These are phyloP conservation scores for Epicauta chinensis DNA, from an alignment of 1,140 invertebrate species.

Conservation along the genomic window DNA sequence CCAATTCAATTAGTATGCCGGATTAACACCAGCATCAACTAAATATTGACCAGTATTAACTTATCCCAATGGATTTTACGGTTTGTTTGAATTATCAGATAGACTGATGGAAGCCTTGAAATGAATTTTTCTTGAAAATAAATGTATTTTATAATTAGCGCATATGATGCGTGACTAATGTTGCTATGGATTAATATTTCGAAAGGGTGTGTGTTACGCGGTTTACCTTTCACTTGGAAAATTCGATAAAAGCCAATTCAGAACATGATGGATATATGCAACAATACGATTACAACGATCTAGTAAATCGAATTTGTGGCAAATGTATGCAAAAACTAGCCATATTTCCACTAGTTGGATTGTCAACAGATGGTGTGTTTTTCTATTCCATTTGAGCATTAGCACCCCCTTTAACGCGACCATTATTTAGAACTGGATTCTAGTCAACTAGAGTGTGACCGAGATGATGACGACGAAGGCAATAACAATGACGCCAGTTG, in stretches of 20 bases:
- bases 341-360: slow-evolving; percentile 37
- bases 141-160: not conserved
- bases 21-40: slow-evolving; percentile 6
- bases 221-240: too few species aligned
- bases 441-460: not conserved
- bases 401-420: slow-evolving; percentile 26
- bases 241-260: too few species aligned
- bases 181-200: not conserved
- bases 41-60: not conserved
- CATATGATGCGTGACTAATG: not conserved
- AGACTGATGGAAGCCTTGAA: not conserved
- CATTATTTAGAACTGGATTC: too few species aligned
- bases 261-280: too few species aligned
- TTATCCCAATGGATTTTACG: not conserved
- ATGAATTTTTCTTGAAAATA: not conserved
- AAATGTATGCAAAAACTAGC: slow-evolving; percentile 34
- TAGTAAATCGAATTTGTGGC: slow-evolving; percentile 36
- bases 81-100: not conserved
- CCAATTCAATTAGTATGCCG: slow-evolving; percentile 17
- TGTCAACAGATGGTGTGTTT: slow-evolving; percentile 44
- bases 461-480: slow-evolving; percentile 1
- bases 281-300: slow-evolving; percentile 10
- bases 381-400: slow-evolving; percentile 44
- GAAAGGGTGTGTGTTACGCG: too few species aligned
- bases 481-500: slow-evolving; percentile 24